A percentile compares a stretch with the other conserved stretches of the same genome.
Conservation (phyloP, 2,113 vertebrate genomes). For the Tragelaphus buxtoni region DNA sequence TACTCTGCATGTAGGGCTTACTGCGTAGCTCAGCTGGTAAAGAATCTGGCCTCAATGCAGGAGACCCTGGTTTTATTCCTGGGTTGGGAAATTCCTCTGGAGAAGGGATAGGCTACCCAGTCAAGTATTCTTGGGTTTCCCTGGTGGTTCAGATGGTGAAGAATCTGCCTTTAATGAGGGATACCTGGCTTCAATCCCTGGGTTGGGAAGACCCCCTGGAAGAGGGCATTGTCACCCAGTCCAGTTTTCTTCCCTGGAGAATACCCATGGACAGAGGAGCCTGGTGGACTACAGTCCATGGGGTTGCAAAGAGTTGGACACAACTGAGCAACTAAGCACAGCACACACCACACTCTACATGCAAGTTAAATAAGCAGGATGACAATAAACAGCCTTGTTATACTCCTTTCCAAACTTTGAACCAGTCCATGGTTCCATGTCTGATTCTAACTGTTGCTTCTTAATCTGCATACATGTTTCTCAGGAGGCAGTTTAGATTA, state of each 20-base stretch:
- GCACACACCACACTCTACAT: neutral
- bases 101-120: neutral
- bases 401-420: neutral
- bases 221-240: neutral
- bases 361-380: neutral
- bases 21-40: neutral
- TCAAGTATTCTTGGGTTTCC: neutral
- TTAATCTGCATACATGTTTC: neutral
- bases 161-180: neutral
- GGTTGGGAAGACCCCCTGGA: neutral
- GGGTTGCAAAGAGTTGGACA: neutral
- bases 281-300: neutral
- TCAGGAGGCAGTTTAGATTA: neutral
- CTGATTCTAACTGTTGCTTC: neutral
- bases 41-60: neutral
- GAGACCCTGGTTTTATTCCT: neutral
- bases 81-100: neutral
- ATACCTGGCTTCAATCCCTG: neutral
- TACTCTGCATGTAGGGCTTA: neutral
- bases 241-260: neutral
- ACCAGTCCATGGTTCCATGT: neutral
- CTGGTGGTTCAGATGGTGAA: neutral
- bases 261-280: neutral
- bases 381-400: neutral
- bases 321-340: neutral